Percentiles rank a stretch among this genome's conserved stretches.
phyloP scores from a whole-genome alignment of 2,888 invertebrate genomes.

The Himalopsyche anomala region DNA sequence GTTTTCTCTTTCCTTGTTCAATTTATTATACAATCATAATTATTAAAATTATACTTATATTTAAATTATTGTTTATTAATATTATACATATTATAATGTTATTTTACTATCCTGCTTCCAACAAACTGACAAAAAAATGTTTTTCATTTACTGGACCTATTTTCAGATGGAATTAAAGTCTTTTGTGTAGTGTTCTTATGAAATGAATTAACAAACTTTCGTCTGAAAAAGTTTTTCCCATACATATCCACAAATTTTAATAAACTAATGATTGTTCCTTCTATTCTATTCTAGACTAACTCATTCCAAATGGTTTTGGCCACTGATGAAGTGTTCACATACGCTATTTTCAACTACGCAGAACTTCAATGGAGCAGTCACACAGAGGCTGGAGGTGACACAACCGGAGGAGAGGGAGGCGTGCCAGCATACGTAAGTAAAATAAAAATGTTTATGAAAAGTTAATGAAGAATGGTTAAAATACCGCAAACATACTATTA shows the following conservation, averaged over 20 bases:
- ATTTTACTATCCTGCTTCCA: too few relatives aligned
- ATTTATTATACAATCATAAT: neutral
- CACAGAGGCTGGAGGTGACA: conserved; percentile 94
- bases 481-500: neutral
- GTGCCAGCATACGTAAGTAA: conserved; percentile 88
- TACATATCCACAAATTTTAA: too few relatives aligned
- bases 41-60: neutral
- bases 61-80: too few relatives aligned
- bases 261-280: conserved; percentile 18
- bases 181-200: too few relatives aligned
- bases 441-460: too few relatives aligned
- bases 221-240: too few relatives aligned
- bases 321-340: conserved; percentile 95
- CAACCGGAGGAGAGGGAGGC: conserved; percentile 90
- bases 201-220: too few relatives aligned
- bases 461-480: neutral
- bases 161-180: too few relatives aligned
- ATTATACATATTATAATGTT: too few relatives aligned
- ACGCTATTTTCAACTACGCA: conserved; percentile 96
- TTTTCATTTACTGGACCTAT: too few relatives aligned
- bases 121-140: too few relatives aligned
- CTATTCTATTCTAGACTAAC: conserved; percentile 83
- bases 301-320: conserved; percentile 96
- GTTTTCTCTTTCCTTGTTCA: neutral
- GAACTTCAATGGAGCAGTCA: conserved; percentile 94